A percentile compares a stretch with the other conserved stretches of the same genome.
Conservation (phyloP, 2,797 vertebrate genomes). For the Falco naumanni region DNA sequence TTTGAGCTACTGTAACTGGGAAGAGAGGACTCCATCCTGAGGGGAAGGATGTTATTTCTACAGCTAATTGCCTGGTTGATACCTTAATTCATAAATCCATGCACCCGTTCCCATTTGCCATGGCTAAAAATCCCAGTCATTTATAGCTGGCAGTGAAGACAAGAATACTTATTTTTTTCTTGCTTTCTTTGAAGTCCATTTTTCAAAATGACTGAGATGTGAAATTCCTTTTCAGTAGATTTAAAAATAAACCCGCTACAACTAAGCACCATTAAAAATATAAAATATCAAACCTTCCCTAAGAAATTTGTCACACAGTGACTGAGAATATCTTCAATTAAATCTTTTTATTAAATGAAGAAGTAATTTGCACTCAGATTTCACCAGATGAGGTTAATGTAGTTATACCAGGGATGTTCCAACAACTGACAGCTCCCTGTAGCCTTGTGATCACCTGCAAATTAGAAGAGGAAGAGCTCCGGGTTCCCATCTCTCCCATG, state of each 20-base stretch:
- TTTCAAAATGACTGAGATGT: conserved; percentile 34
- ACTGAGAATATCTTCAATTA: conserved; percentile 41
- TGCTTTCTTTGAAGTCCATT: conserved; percentile 44
- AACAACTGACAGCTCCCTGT: conserved; percentile 37
- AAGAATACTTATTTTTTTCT: conserved; percentile 54
- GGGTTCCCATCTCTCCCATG: not conserved
- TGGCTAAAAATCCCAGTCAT: conserved; percentile 66
- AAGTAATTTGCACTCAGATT: conserved; percentile 50
- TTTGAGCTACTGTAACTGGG: conserved; percentile 72
- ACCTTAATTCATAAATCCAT: conserved; percentile 70
- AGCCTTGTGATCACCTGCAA: conserved; percentile 41
- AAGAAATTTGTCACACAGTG: not conserved
- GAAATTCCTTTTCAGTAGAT: not conserved
- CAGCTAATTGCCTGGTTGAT: conserved; percentile 79
- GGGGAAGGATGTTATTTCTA: conserved; percentile 77
- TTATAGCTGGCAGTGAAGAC: conserved; percentile 38
- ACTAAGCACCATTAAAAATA: not conserved
- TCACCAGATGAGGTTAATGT: conserved; percentile 53
- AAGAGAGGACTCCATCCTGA: conserved; percentile 74
- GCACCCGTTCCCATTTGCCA: conserved; percentile 69
- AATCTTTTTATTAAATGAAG: conserved; percentile 44
- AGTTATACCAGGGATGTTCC: conserved; percentile 33
- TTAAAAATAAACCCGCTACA: too few relatives aligned
- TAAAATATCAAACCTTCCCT: not conserved
- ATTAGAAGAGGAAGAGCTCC: not conserved